Conservation (phyloP, 2,797 vertebrate species). For the Epinephelus awoara region DNA sequence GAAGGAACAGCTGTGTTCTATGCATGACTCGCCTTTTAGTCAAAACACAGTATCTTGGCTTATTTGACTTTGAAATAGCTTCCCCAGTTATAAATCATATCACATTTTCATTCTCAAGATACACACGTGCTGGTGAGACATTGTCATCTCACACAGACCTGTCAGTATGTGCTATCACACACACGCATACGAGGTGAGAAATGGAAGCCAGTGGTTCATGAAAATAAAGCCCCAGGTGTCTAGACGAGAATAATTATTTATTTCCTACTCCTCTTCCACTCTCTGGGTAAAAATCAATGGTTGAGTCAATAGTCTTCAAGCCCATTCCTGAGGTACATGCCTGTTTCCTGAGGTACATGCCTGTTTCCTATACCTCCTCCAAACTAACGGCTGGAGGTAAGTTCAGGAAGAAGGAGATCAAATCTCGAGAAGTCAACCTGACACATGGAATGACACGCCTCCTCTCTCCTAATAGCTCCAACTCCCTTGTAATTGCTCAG, state of each 20-base stretch:
- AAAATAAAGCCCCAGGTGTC: slow-evolving; percentile 51
- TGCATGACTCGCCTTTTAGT: neutral
- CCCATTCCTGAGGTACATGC: slow-evolving; percentile 66
- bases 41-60: neutral
- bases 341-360: slow-evolving; percentile 68
- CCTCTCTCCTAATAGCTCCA: slow-evolving; percentile 34
- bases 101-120: neutral
- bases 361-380: slow-evolving; percentile 59
- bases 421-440: slow-evolving; percentile 51
- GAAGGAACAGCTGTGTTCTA: neutral
- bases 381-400: slow-evolving; percentile 47
- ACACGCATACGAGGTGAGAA: neutral
- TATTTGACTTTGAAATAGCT: neutral
- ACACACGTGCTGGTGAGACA: neutral
- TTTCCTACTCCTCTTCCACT: slow-evolving; percentile 67
- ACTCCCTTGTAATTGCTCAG: slow-evolving; percentile 51
- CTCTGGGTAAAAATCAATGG: slow-evolving; percentile 78
- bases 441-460: slow-evolving; percentile 39
- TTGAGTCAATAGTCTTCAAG: slow-evolving; percentile 74
- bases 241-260: slow-evolving; percentile 68
- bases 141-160: slow-evolving; percentile 24
- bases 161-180: neutral
- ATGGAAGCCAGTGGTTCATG: slow-evolving; percentile 29
- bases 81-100: neutral
- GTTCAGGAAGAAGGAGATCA: slow-evolving; percentile 41